Base-by-base conservation (phyloP, 92 coral and sea anemone species). In the Epizoanthus scotinus region DNA sequence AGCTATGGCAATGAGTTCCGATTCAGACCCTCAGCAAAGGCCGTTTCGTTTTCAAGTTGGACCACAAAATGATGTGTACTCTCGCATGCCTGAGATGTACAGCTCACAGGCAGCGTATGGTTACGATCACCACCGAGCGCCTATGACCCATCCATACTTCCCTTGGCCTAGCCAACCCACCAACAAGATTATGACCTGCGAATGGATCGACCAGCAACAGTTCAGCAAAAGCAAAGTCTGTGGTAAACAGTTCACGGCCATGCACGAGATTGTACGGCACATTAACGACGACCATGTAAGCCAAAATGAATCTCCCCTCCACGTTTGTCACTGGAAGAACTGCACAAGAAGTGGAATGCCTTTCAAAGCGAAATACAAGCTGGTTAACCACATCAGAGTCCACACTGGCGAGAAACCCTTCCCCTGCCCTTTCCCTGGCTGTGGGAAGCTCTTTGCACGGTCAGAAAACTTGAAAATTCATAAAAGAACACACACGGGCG, bases 351-450 rank as follows among this genome's bases (percentile, higher is more conserved):
- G 87, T 64, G 99, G 99, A 27, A 88, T 93, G 15, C 99, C 99
- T 14, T 96, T 96, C 62, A 96, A 96, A 78, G 99, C 99, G 25
- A 96, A 96, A 87, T 96, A 96, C 88, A 96, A 96, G 83, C 93
- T 96, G 22, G 99, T 96, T 12, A 96, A 96, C 63, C 99, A 96
- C 63, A 91, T 96, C 54, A 73, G 99, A 72, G 99, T 96, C 14
- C 99, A 96, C 69, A 96, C 99, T 0, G 99, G 99, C 19, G 99
- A 96, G 75, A 96, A 96, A 52, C 99, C 99, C 6, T 96, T 96
- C 77, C 96, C 99, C 3, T 96, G 99, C 67, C 99, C 99, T 14
- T 96, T 96, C 60, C 98, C 92, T 20, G 98, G 98, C 15, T 96
- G 99, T 87, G 99, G 99, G 6, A 96, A 96, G 77, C 93, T 91